phyloP scores from a whole-genome alignment of 1,140 invertebrate genomes.

The Drosophila nasuta region DNA sequence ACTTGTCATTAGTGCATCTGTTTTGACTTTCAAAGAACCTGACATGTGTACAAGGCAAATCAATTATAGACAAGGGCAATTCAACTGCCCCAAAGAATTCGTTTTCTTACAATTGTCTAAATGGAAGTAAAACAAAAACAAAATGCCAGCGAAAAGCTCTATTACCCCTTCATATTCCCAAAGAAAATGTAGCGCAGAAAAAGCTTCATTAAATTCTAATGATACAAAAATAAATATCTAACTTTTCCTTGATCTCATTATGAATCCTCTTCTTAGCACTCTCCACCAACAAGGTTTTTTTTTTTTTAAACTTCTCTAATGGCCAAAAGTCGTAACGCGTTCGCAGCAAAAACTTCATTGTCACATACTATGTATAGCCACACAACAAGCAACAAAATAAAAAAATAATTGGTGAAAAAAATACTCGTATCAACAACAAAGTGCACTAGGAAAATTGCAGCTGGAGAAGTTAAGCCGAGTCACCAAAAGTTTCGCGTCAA shows the following conservation, averaged over 20 bases:
- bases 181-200: neutral
- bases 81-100: conserved; percentile 14
- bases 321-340: conserved; percentile 60
- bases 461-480: conserved; percentile 64
- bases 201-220: conserved; percentile 36
- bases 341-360: conserved; percentile 64
- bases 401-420: conserved; percentile 17
- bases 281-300: conserved; percentile 19
- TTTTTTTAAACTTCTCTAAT: conserved; percentile 62
- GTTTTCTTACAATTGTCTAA: conserved; percentile 7
- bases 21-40: conserved; percentile 37
- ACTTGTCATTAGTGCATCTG: conserved; percentile 64
- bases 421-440: conserved; percentile 22
- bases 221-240: conserved; percentile 17
- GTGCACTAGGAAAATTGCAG: conserved; percentile 38
- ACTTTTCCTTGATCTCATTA: conserved; percentile 57
- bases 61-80: conserved; percentile 46
- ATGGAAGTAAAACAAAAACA: conserved; percentile 9
- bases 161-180: conserved; percentile 13
- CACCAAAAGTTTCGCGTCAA: conserved; percentile 59
- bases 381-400: neutral
- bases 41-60: conserved; percentile 46
- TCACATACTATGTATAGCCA: conserved; percentile 46
- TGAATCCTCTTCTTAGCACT: conserved; percentile 37
- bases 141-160: conserved; percentile 13